Percentiles rank a stretch among this genome's conserved stretches.
These are phyloP conservation scores for Torymus texanus DNA, from an alignment of 2,888 invertebrate genomes.

Conservation along the genomic window DNA sequence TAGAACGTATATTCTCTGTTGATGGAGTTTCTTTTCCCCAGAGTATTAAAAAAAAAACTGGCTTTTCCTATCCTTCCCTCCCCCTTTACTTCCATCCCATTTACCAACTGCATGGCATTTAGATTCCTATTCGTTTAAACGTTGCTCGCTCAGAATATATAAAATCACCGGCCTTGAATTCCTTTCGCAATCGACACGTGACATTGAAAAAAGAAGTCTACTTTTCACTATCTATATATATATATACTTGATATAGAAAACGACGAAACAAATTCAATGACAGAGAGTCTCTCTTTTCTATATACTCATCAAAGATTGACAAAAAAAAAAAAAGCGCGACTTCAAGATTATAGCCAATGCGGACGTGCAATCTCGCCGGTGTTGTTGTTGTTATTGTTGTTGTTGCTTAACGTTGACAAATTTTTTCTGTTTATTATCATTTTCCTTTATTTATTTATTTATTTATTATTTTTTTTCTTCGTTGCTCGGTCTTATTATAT, in stretches of 20 bases:
- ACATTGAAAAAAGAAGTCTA: too few species aligned
- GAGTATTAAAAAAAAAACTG: constrained; percentile 2
- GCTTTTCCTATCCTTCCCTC: neutral
- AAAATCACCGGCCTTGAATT: neutral
- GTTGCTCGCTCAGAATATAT: neutral
- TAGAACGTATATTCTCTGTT: neutral
- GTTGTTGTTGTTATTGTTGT: constrained; percentile 4
- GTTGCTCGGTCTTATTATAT: neutral
- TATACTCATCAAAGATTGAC: too few species aligned
- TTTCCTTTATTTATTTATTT: too few species aligned
- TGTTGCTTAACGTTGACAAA: too few species aligned
- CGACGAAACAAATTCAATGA: too few species aligned
- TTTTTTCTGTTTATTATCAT: too few species aligned
- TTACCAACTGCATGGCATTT: constrained; percentile 22
- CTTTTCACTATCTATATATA: too few species aligned
- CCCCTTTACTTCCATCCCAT: too few species aligned
- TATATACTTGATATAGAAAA: too few species aligned
- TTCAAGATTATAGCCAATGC: constrained; percentile 42
- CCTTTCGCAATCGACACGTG: too few species aligned
- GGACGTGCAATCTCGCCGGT: constrained; percentile 35
- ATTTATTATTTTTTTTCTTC: neutral
- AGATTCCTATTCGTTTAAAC: neutral
- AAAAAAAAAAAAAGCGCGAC: constrained; percentile 17
- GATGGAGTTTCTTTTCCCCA: neutral
- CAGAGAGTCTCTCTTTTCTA: too few species aligned